Evolutionary conservation across 2,113 vertebrate genomes (phyloP), one percentile per base, ranked within the genome.

Genomic region (Triplophysa siluroides): DNA sequence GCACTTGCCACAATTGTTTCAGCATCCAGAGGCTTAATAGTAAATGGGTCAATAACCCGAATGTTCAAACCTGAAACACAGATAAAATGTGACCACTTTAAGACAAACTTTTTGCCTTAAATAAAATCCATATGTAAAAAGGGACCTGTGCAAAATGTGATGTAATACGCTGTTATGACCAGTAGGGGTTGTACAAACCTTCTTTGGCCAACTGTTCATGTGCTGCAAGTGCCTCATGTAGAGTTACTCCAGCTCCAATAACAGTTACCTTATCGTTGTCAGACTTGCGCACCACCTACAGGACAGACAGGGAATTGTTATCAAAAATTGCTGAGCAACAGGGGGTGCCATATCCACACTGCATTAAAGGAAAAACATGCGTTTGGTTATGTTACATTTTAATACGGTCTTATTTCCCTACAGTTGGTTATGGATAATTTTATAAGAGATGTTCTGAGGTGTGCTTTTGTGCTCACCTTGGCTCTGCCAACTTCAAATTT

Each of bases 1-100:
- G 94, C 95, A 84, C 83, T 93, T 45, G 87, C 69, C 78, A 95
- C 78, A 78, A 97, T 94, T 54, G 94, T 95, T 8, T 83, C 29
- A 0, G 91, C 92, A 88, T 97, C 95, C 89, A 96, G 86, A 1
- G 94, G 94, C 79, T 96, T 96, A 85, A 97, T 93, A 64, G 95
- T 96, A 87, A 96, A 97, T 0, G 91, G 94, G 84, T 97, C 95
- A 43, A 96, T 93, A 58, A 96, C 89, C 50, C 93, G 88, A 60
- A 96, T 88, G 69, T 90, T 92, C 77, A 93, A 90, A 43, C 89
- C 95, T 97, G 29, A 52, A 4, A 13, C 61, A 43, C 1, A 76
- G 38, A 68, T 63, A 0, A 73, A 26, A 12, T 2, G 43, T 45
- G 43, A 45, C 43, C 9, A 45, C 43, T 12, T 45, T 12, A 12